Conservation (phyloP, 2,888 invertebrate genomes). For the Oligia latruncula region DNA sequence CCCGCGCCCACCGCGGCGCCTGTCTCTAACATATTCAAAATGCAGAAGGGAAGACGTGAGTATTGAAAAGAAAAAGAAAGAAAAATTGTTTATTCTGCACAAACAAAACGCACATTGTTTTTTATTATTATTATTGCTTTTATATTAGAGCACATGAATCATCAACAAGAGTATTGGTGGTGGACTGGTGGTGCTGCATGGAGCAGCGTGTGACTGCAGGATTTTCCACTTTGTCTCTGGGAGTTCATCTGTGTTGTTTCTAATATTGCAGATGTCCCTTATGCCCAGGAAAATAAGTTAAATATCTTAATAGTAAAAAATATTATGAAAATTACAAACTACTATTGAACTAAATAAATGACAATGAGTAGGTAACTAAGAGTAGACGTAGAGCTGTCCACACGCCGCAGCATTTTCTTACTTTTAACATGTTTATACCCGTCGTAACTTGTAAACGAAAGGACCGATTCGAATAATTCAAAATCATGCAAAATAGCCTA, state of each 20-base stretch:
- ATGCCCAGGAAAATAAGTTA: not conserved
- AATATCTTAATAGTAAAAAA: not conserved
- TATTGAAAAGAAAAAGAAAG: conserved; percentile 49
- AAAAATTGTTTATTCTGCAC: no score
- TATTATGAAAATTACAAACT: not conserved
- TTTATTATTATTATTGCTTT: not conserved
- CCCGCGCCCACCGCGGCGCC: conserved; percentile 69
- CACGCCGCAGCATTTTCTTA: no score
- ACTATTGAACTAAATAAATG: not conserved
- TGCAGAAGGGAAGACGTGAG: conserved; percentile 94
- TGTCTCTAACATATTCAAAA: conserved; percentile 93
- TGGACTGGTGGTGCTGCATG: no score
- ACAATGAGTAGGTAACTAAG: not conserved
- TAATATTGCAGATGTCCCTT: not conserved
- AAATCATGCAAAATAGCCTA: no score
- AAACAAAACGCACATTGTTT: no score
- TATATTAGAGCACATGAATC: not conserved
- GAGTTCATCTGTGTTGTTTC: not conserved
- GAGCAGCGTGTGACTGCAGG: not conserved
- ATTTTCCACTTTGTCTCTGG: not conserved
- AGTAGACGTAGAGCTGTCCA: not conserved
- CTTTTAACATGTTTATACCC: not conserved
- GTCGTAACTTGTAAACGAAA: not conserved
- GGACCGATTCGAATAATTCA: not conserved
- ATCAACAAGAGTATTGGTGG: not conserved